These are phyloP conservation scores for Apotomis capreana DNA, from an alignment of 2,888 invertebrate species.

Conservation along the genomic window DNA sequence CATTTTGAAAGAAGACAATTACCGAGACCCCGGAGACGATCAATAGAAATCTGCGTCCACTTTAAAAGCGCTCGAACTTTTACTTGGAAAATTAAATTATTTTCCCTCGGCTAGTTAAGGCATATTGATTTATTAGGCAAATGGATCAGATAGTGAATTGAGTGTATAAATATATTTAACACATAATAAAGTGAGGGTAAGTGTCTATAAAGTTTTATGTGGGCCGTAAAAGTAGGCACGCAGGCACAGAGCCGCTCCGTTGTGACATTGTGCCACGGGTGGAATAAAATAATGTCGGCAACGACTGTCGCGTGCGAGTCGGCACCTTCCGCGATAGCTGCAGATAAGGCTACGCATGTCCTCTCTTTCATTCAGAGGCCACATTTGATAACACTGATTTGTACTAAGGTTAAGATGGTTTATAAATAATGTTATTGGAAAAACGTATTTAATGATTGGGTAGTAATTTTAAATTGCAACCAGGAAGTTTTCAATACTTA, in stretches of 20 bases:
- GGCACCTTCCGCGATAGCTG: constrained; percentile 27
- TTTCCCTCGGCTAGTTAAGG: constrained; percentile 18
- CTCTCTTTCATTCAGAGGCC: constrained; percentile 9
- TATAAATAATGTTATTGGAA: too few species aligned
- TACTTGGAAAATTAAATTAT: constrained; percentile 18
- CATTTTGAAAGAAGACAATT: constrained; percentile 39
- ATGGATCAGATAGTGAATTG: constrained; percentile 56
- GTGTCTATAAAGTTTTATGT: constrained; percentile 63
- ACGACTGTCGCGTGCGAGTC: constrained; percentile 25
- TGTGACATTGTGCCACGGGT: constrained; percentile 55
- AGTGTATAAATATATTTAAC: constrained; percentile 60
- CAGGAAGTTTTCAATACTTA: too few species aligned
- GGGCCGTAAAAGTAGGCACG: constrained; percentile 58
- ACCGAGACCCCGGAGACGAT: constrained; percentile 42
- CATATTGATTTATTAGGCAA: constrained; percentile 51
- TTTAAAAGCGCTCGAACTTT: constrained; percentile 36
- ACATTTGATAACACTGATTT: constrained; percentile 10
- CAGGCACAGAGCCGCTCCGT: constrained; percentile 50
- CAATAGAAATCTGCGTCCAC: constrained; percentile 48
- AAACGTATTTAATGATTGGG: too few species aligned
- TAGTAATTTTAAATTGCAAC: too few species aligned
- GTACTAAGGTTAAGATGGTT: neutral
- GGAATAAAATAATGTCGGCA: constrained; percentile 42
- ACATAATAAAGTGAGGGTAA: constrained; percentile 60
- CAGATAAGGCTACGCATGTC: constrained; percentile 22